Base-by-base conservation (phyloP, 2,888 invertebrate genomes). In the Patella ulyssiponensis region DNA sequence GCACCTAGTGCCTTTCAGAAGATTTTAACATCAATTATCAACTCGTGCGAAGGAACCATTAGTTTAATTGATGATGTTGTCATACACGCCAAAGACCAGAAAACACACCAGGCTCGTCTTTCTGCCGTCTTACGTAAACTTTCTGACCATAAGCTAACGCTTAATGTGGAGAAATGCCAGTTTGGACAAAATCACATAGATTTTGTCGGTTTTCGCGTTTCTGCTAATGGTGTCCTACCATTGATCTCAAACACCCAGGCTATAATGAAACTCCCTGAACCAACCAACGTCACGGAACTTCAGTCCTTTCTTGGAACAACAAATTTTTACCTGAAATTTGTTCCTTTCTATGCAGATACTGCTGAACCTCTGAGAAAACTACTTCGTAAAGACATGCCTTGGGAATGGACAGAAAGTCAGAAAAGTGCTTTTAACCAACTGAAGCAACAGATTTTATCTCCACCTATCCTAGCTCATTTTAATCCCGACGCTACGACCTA, bases 381-480 rank as follows among this genome's bases (percentile, higher is more conserved):
- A 33, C 15, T 20, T 56, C 15, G 14, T 51, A 72, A 72, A 23
- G 44, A 17, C 51, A 17, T 72, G 15, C 27, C 15, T 14, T 51
- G 52, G 51, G n/a, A 7, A 33, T 33, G 33, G 33, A 33, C 33
- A 33, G 33, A 33, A 4, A 33, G 12, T 23, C 15, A 23, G n/a
- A 70, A 15, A 70, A 15, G 15, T 17, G 20, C 70, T 15, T 70
- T 70, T 23, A 23, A 70, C 15, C 17, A 70, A 5, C 70, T 70
- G 70, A 70, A 70, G 33, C n/a, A 15, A 27, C 23, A 70, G 7
- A 70, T 44, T 14, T 27, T 44, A 17, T 72, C 72, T 15, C 72
- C 44, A 15, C 72, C 52, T 3, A 44, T 72, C 0, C 44, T 72
- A 44, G 72, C 72, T 33, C 72, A 72, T 51, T 72, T 72, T 72